Evolutionary conservation across 2,113 vertebrate species (phyloP), one percentile per base, ranked within the genome.

Genomic region (Cyprinodon tularosa): DNA sequence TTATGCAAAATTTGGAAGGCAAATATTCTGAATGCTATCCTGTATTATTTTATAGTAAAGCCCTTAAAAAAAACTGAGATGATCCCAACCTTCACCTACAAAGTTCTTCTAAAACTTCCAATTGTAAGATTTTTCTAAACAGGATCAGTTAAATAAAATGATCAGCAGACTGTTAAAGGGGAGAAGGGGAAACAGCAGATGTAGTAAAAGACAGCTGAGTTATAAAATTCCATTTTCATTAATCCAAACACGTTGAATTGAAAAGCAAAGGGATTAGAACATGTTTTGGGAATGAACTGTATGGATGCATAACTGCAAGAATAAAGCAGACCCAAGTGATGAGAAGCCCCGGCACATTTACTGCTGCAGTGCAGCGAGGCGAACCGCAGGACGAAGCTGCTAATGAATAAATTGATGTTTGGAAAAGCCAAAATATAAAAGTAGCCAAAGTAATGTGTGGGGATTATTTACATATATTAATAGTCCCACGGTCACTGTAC

Each of bases 381-480:
- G 82, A 92, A 81, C 71, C 61, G 53, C 62, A 74, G 86, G 84
- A 81, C 83, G 29, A 86, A 83, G 42, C 78, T 65, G 66, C 84
- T 86, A 87, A 93, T 85, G 87, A 91, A 87, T 62, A 68, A 74
- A 79, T 83, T 86, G 76, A 86, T 84, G 85, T 87, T 74, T 59
- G 77, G 62, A 72, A 53, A 86, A 82, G 76, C 80, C 83, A 29
- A 65, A 86, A 76, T 74, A 83, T 68, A 70, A 68, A 57, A 82
- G 83, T 65, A 80, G 71, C 68, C 70, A 81, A 82, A 80, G 60
- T 72, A 65, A 84, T 67, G 80, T 74, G 74, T 74, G 77, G 76
- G 80, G 83, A 76, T 65, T 72, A 86, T 85, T 74, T 83, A 75
- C 84, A 89, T 53, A 74, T 74, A 84, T 77, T 73, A 78, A 65